Evolutionary conservation across 2,888 invertebrate genomes (phyloP).

Genomic region (Conus canariensis): DNA sequence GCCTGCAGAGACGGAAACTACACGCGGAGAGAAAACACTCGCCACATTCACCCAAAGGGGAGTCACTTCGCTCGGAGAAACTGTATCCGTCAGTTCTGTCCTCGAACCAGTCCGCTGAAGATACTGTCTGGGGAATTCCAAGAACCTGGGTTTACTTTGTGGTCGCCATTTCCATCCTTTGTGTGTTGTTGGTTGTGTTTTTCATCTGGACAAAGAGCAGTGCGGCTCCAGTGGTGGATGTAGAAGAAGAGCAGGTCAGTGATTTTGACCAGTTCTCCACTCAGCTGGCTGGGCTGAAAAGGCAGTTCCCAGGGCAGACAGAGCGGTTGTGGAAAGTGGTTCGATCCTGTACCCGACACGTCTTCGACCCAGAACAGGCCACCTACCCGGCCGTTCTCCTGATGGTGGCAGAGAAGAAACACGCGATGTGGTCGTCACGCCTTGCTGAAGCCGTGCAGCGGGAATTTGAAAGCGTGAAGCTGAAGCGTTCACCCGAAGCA

Average conservation of each 20-base stretch:
- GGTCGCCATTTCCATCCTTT: not conserved
- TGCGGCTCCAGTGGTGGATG: no score
- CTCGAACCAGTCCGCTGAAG: not conserved
- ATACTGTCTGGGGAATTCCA: not conserved
- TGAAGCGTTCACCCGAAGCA: slow-evolving; percentile 45
- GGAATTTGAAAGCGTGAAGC: slow-evolving; percentile 34
- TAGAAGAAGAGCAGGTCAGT: not conserved
- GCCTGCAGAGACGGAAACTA: not conserved
- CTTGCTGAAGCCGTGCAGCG: slow-evolving; percentile 55
- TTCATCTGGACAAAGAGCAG: not conserved
- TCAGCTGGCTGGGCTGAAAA: slow-evolving; percentile 52
- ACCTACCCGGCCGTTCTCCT: slow-evolving; percentile 65
- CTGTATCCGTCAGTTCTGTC: no score
- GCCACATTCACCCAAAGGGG: not conserved
- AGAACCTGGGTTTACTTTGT: not conserved
- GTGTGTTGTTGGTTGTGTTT: not conserved
- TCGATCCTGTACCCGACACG: slow-evolving; percentile 54
- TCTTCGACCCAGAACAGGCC: slow-evolving; percentile 56
- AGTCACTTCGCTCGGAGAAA: not conserved
- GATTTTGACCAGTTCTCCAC: slow-evolving; percentile 39
- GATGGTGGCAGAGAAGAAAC: slow-evolving; percentile 55
- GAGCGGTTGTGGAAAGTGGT: slow-evolving; percentile 62
- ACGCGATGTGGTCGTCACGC: slow-evolving; percentile 52
- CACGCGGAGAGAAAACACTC: not conserved
- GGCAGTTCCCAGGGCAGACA: slow-evolving; percentile 57